These are phyloP conservation scores for Benitochromis conjunctus DNA, from an alignment of 2,113 vertebrate genomes.

Conservation along the genomic window DNA sequence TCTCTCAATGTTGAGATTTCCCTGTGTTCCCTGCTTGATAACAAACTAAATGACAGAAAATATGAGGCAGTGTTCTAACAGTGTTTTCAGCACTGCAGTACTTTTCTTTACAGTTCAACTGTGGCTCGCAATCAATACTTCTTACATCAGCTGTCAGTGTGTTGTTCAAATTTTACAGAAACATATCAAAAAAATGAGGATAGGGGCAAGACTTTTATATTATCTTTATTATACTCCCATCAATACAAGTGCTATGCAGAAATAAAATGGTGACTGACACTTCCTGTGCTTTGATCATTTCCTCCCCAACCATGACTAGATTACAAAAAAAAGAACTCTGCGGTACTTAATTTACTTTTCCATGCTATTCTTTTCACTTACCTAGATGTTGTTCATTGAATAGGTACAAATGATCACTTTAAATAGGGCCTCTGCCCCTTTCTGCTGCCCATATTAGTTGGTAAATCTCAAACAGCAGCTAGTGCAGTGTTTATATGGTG, in stretches of 20 bases:
- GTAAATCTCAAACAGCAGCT: background rate
- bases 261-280: background rate
- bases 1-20: background rate
- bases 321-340: background rate
- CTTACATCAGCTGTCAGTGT: background rate
- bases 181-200: background rate
- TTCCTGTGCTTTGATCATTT: background rate
- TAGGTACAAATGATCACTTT: background rate
- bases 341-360: background rate
- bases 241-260: background rate
- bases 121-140: background rate
- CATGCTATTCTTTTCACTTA: background rate
- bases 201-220: background rate
- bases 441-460: background rate
- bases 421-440: background rate
- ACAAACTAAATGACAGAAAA: background rate
- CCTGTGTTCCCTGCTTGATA: background rate
- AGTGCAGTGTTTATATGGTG: constrained; percentile 26
- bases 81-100: constrained; percentile 11
- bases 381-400: background rate
- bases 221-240: background rate
- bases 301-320: background rate
- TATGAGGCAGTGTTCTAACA: background rate
- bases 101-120: background rate
- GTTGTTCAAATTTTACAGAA: background rate